Evolutionary conservation across 2,888 invertebrate species (phyloP), one percentile per base, ranked within the genome.

Genomic region (Sesia apiformis): DNA sequence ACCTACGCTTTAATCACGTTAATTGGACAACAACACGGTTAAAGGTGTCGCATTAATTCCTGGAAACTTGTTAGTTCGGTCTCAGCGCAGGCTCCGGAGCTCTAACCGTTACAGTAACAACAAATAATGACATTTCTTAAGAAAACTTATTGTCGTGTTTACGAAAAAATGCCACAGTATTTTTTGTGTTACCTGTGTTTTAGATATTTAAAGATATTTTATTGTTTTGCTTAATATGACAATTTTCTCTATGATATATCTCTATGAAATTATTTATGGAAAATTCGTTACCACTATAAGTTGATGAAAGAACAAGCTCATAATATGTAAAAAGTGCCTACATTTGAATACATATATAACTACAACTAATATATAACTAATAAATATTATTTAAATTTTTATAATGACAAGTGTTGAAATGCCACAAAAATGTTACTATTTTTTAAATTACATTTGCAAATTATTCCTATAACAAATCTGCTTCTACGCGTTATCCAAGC

Each of bases 31-130:
- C 62, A 51, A 49, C 58, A 5, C 53, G 58, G 56, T 60, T 64
- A 63, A 51, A 7, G 49, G 64, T 61, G 64, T 60, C 46, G 46
- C 64, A 64, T 69, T 68, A 67, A 67, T 72, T 65, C 61, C 64
- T 59, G 57, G 62, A 63, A 72, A 72, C 69, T 74, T 70, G 73
- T 71, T 72, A 73, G 70, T 67, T 63, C 64, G 67, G 67, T 59
- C 66, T 66, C 65, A 63, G 63, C 62, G 67, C 66, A 63, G 64
- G 54, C 60, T 58, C 60, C 59, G 63, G 63, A 60, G 61, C 61
- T 67, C 61, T 60, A 63, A 63, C 56, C 62, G 64, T 63, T 68
- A 66, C 65, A 70, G 67, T 66, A 67, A 64, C 63, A 67, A 72
- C 68, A 66, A 73, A 66, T 63, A 61, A 58, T 52, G 56, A 7